Conservation (phyloP, 2,888 invertebrate genomes). For the Ornithoptera priamus region DNA sequence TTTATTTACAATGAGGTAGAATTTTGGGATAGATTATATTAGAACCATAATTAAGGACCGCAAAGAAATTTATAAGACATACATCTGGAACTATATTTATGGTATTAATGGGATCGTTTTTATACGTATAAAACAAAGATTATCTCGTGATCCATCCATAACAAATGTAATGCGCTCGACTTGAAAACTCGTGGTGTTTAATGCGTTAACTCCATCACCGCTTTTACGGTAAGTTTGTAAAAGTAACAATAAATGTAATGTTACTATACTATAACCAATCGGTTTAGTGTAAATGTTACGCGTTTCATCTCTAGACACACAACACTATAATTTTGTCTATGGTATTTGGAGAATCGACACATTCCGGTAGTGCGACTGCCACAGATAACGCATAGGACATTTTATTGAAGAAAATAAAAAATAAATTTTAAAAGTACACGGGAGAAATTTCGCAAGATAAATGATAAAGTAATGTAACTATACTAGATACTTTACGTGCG, state of each 20-base stretch:
- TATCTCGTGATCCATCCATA: no score
- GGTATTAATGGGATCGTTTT: no score
- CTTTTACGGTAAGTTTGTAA: background rate
- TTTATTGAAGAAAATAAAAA: background rate
- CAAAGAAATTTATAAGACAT: no score
- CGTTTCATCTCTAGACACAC: background rate
- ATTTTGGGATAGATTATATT: conserved; percentile 49
- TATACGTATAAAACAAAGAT: no score
- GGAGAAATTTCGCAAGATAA: background rate
- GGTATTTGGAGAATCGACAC: background rate
- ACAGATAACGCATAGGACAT: conserved; percentile 1
- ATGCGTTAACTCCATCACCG: background rate
- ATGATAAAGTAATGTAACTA: background rate
- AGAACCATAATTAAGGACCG: background rate
- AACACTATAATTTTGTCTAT: background rate
- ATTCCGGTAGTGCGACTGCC: background rate
- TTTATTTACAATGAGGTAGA: conserved; percentile 79
- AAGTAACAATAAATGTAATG: background rate
- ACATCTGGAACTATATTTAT: no score
- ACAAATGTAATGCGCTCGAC: no score
- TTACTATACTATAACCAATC: background rate
- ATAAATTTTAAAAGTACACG: background rate
- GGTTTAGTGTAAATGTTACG: background rate
- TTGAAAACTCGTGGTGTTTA: no score
- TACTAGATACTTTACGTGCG: background rate